A percentile compares a stretch with the other conserved stretches of the same genome.
Conservation (phyloP, 2,797 vertebrate species). For the Manis crassicaudata region DNA sequence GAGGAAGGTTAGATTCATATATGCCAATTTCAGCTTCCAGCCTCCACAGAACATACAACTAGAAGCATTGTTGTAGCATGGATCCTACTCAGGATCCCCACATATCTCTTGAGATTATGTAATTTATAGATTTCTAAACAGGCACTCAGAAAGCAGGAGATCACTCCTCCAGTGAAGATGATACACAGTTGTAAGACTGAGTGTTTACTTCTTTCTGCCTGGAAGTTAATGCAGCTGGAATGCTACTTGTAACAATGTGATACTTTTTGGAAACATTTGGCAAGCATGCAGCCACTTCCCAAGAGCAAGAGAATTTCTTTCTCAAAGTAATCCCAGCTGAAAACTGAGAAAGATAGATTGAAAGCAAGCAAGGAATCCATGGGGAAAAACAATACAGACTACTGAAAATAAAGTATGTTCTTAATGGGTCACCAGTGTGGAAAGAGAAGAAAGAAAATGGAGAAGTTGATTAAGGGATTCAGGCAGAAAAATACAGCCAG, state of each 20-base stretch:
- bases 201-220: slow-evolving; percentile 80
- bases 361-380: slow-evolving; percentile 8
- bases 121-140: slow-evolving; percentile 39
- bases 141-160: slow-evolving; percentile 43
- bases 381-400: background rate
- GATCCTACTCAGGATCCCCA: background rate
- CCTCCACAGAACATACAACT: background rate
- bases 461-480: background rate
- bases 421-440: background rate
- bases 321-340: slow-evolving; percentile 32
- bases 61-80: background rate
- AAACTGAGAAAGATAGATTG: slow-evolving; percentile 54
- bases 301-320: slow-evolving; percentile 63
- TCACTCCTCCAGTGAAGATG: slow-evolving; percentile 66
- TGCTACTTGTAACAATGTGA: slow-evolving; percentile 79
- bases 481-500: background rate
- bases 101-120: background rate
- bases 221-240: slow-evolving; percentile 77
- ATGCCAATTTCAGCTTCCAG: background rate
- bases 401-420: slow-evolving; percentile 29
- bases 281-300: slow-evolving; percentile 71
- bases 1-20: background rate
- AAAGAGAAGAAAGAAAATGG: slow-evolving; percentile 19
- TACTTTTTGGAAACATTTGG: slow-evolving; percentile 82
- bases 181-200: slow-evolving; percentile 76